Evolutionary conservation across 1,140 invertebrate species (phyloP), one percentile per base, ranked within the genome.

Genomic region (Lanistes nyassanus): DNA sequence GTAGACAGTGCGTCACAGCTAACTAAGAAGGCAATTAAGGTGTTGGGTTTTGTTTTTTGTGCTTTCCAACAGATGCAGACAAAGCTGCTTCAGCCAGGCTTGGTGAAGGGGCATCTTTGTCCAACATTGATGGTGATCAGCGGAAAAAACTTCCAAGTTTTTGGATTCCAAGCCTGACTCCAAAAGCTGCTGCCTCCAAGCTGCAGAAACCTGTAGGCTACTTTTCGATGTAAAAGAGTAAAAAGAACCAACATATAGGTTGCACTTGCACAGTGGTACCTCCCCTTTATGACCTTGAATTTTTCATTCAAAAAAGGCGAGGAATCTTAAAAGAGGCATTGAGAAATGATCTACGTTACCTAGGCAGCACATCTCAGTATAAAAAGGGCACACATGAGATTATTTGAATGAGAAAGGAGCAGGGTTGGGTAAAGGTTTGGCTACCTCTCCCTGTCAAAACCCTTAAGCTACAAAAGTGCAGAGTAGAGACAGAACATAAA

Each of bases 161-260:
- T 89, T 99, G 98, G 98, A 93, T 99, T 75, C 98, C 98, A 16
- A 94, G 95, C 3, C 93, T 97, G 84, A 95, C 97, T n/a, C 97
- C 97, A 1, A 70, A 78, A 62, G 83, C 86, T 55, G 81, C 71
- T 66, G 75, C 84, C 29, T 86, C 85, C 36, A 72, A 82, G 80
- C 76, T 97, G 2, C 89, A 94, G 74, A 99, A 98, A 89, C 97
- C 97, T 23, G 93, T 93, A 89, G 88, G 90, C 84, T 39, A 26
- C 56, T 34, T 34, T 56, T 16, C 55, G 60, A 26, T 21, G 16
- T 16, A 13, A 29, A 29, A n/a, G 60, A 62, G 60, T 13, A 26
- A 13, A 29, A 26, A 62, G 16, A 2, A 3, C 3, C 29, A 1
- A 29, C 11, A 62, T 21, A 62, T 23, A 4, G n/a, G n/a, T n/a